Evolutionary conservation across 1,140 invertebrate genomes (phyloP), one percentile per base, ranked within the genome.

Genomic region (Rhopalosiphum padi): DNA sequence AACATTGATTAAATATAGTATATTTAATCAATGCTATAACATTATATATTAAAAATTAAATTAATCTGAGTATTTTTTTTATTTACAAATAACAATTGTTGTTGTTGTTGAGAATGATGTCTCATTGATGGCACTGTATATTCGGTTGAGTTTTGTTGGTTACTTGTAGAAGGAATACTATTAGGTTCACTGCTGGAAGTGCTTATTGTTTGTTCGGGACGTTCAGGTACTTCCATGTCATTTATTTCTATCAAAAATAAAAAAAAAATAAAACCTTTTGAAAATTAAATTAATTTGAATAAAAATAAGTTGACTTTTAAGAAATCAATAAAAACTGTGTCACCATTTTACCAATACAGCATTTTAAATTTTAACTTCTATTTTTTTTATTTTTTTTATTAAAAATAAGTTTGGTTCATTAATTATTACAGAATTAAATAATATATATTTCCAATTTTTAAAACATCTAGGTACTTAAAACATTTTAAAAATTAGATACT

Each of bases 171-270:
- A 25, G 3, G 35, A 83, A 4, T 92, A 92, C 21, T 92, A 48
- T 9, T 35, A 51, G 91, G 11, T 83, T 77, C 43, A 51, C 9
- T 83, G 7, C 35, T 25, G 37, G 23, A 22, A 51, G 22, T 48
- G 22, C 1, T 37, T 51, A 41, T 92, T 83, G n/a, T 41, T 92
- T 92, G 91, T 92, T 92, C 91, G 37, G 77, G 91, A 22, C 51
- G 91, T 92, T 92, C 91, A 41, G 91, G 91, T 18, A 92, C 91
- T 83, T 83, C 91, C 77, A 92, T 92, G 15, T 92, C 91, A 92
- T 92, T 92, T 83, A 21, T 37, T 48, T 92, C 91, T 92, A 92
- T 35, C 1, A 77, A 91, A 77, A 68, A 43, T 3, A 43, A 43
- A 68, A 46, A 35, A 30, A n/a, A 23, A 82, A 82, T 82, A 2